These are phyloP conservation scores for Daubentonia madagascariensis DNA, from an alignment of 2,113 vertebrate genomes.

Conservation along the genomic window DNA sequence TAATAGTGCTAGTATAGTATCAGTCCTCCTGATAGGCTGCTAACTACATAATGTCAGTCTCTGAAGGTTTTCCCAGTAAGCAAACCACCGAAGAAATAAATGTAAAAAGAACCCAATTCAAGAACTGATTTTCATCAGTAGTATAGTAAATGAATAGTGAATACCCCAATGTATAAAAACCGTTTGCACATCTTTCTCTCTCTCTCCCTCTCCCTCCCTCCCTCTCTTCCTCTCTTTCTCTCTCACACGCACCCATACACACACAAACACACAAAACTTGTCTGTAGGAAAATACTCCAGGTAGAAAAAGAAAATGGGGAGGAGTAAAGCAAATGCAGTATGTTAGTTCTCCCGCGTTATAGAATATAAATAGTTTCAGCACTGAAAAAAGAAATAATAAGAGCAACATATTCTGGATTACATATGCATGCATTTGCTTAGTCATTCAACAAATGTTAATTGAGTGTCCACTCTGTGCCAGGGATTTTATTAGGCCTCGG, in stretches of 20 bases:
- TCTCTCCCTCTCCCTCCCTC: background rate
- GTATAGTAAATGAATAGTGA: slow-evolving; percentile 29
- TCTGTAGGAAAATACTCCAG: background rate
- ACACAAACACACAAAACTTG: background rate
- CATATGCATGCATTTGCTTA: background rate
- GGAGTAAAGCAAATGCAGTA: background rate
- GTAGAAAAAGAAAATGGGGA: background rate
- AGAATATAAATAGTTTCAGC: background rate
- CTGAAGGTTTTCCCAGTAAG: slow-evolving; percentile 24
- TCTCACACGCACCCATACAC: background rate
- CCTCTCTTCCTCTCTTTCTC: background rate
- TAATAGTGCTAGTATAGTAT: background rate
- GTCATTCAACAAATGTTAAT: background rate
- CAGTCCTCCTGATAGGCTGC: background rate
- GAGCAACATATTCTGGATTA: background rate
- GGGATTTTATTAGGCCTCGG: background rate
- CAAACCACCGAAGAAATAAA: slow-evolving; percentile 37
- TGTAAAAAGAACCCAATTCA: background rate
- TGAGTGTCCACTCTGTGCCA: background rate
- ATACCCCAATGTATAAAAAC: background rate
- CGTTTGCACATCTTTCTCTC: background rate
- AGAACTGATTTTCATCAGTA: background rate
- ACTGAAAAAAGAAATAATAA: background rate
- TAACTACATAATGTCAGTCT: slow-evolving; percentile 21
- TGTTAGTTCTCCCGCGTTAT: background rate